Evolutionary conservation across 2,113 vertebrate species (phyloP).

Genomic region (Sitta europaea): DNA sequence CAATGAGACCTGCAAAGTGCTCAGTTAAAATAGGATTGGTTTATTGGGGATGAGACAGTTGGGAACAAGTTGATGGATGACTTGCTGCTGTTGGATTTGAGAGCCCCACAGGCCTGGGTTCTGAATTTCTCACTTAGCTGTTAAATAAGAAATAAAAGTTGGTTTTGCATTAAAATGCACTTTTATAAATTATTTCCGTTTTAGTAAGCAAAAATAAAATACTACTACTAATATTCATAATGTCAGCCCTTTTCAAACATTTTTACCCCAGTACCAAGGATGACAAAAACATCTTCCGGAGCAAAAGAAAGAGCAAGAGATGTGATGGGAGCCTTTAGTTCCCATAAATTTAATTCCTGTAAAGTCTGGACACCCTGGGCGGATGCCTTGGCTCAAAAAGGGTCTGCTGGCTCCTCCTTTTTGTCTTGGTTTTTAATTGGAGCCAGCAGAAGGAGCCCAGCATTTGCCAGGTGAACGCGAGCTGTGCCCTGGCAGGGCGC

Average conservation of each 20-base stretch:
- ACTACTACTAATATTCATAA: neutral
- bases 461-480: conserved; percentile 27
- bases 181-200: neutral
- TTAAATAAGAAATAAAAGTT: neutral
- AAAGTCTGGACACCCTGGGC: conserved; percentile 33
- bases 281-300: neutral
- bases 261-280: neutral
- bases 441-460: conserved; percentile 30
- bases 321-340: neutral
- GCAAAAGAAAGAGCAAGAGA: neutral
- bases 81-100: neutral
- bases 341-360: conserved; percentile 22
- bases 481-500: conserved; percentile 30
- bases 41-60: neutral
- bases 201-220: neutral
- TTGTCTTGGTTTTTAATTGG: conserved; percentile 1
- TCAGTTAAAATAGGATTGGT: neutral
- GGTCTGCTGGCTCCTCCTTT: conserved; percentile 23
- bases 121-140: neutral
- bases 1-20: neutral
- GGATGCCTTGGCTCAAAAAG: conserved; percentile 35
- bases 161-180: neutral
- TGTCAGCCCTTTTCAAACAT: neutral
- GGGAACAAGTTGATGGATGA: neutral
- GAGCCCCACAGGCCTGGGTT: neutral